Percentiles rank a stretch among this genome's conserved stretches.
These are phyloP conservation scores for Hydra vulgaris DNA, from an alignment of 30 jellyfish, hydroid and myxozoan species.

Conservation along the genomic window DNA sequence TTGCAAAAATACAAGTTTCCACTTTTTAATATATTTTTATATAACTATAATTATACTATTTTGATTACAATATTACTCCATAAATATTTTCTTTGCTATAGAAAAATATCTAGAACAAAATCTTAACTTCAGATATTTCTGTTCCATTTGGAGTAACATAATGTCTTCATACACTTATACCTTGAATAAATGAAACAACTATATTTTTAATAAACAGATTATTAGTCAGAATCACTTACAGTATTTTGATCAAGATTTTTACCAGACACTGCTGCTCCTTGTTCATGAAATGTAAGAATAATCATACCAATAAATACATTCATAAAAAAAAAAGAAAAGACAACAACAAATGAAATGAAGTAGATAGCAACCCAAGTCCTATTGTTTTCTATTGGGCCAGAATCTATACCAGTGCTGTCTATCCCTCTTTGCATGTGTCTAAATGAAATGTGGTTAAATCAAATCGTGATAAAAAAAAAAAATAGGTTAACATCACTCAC, in stretches of 20 bases:
- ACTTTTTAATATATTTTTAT: too few species aligned
- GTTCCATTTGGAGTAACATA: too few species aligned
- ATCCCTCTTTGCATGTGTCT: slow-evolving; percentile 58
- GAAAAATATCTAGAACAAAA: too few species aligned
- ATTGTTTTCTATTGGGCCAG: slow-evolving; percentile 44
- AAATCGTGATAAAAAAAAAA: background rate
- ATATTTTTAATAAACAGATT: too few species aligned
- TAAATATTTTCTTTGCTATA: too few species aligned
- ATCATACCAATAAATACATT: slow-evolving; percentile 65
- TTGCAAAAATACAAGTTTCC: too few species aligned
- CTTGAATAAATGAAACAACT: background rate
- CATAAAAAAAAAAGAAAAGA: slow-evolving; percentile 61
- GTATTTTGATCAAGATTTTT: slow-evolving; percentile 57
- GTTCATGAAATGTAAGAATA: slow-evolving; percentile 63
- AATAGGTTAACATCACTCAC: background rate
- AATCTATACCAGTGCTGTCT: slow-evolving; percentile 36
- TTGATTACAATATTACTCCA: too few species aligned
- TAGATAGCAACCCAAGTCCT: slow-evolving; percentile 45
- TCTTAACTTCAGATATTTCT: too few species aligned
- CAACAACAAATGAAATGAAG: slow-evolving; percentile 49
- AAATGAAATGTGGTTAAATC: background rate
- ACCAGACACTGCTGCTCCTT: slow-evolving; percentile 67
- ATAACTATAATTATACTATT: too few species aligned
- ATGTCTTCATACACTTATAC: too few species aligned
- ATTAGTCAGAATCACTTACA: slow-evolving; percentile 3